Conservation (phyloP, 2,888 invertebrate species). For the Himalopsyche kuldschensis region DNA sequence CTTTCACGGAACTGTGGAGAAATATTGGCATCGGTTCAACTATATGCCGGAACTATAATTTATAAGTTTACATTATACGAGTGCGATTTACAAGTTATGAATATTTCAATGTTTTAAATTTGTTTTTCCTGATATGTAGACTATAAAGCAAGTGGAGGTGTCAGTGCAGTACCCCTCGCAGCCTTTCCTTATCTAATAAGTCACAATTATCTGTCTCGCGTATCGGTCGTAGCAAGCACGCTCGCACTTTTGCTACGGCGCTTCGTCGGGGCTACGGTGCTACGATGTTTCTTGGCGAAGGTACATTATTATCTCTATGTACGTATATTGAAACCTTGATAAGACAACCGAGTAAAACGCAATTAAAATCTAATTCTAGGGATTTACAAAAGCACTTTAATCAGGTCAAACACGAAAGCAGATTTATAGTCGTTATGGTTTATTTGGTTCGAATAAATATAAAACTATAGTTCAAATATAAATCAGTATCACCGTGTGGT, state of each 20-base stretch:
- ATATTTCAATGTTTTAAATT: neutral
- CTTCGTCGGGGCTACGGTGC: neutral
- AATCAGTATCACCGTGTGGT: too few species aligned
- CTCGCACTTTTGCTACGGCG: neutral
- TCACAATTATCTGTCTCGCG: neutral
- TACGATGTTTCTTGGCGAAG: neutral
- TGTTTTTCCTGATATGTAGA: neutral
- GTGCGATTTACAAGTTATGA: too few species aligned
- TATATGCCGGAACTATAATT: too few species aligned
- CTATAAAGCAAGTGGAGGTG: neutral
- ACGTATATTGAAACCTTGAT: neutral
- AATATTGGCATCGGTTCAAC: too few species aligned
- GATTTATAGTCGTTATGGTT: neutral
- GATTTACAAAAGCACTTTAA: neutral
- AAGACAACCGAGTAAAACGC: neutral
- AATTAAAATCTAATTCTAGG: neutral
- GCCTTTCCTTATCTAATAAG: neutral
- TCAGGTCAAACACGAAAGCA: neutral
- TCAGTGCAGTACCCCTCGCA: neutral
- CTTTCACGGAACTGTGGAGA: too few species aligned
- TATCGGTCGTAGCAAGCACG: neutral
- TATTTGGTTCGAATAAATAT: too few species aligned
- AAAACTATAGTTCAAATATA: too few species aligned
- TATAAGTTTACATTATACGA: too few species aligned
- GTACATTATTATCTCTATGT: neutral